These are phyloP conservation scores for Noctua janthe DNA, from an alignment of 2,888 invertebrate species.

Conservation along the genomic window DNA sequence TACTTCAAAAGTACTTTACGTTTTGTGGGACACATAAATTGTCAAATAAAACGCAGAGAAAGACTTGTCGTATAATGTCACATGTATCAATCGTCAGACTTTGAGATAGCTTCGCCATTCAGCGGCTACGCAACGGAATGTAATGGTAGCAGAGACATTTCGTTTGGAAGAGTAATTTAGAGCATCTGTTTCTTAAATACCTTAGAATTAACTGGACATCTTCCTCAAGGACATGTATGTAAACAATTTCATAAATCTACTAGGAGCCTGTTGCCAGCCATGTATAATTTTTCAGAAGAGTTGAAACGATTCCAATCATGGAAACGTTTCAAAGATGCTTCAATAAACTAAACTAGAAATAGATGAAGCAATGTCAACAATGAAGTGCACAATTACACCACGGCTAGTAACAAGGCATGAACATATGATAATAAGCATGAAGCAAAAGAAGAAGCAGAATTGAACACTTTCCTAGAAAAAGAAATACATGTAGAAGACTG, in stretches of 20 bases:
- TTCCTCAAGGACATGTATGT: too few relatives aligned
- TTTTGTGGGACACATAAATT: slow-evolving; percentile 63
- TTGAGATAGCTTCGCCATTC: slow-evolving; percentile 64
- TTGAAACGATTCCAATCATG: not conserved
- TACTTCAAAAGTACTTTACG: slow-evolving; percentile 60
- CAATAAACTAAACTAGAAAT: not conserved
- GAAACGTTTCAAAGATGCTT: not conserved
- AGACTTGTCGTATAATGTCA: slow-evolving; percentile 64
- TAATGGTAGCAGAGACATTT: slow-evolving; percentile 56
- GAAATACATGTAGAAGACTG: not conserved
- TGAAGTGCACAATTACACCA: not conserved
- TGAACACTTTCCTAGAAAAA: not conserved
- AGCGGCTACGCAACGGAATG: slow-evolving; percentile 58
- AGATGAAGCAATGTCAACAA: not conserved
- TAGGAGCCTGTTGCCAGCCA: not conserved
- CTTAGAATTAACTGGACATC: not conserved
- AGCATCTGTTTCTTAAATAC: not conserved
- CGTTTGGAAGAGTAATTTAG: slow-evolving; percentile 5
- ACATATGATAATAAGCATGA: not conserved
- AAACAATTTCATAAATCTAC: not conserved
- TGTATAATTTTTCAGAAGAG: not conserved
- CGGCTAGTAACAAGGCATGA: not conserved
- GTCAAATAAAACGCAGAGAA: slow-evolving; percentile 62
- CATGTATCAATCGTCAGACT: slow-evolving; percentile 74
- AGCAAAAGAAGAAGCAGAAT: not conserved